Base-by-base conservation (phyloP, 2,888 invertebrate species). In the Helleia helle region DNA sequence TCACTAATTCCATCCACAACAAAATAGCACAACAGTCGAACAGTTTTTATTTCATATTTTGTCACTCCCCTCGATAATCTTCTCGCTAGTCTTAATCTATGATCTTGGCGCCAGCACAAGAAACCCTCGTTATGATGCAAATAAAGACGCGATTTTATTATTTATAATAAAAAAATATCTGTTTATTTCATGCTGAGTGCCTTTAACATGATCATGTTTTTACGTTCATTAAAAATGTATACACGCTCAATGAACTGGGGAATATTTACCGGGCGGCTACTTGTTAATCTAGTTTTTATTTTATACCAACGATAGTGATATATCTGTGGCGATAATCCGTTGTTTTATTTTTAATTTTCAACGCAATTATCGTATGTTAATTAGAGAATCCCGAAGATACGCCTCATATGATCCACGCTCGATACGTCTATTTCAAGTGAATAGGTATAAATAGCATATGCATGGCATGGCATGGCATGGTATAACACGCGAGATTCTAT, bases 331-430 rank as follows among this genome's bases (percentile, higher is more conserved):
- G 31, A 25, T 40, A 40, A 40, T 40, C 40, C 40, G 17, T 36
- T 43, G 46, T 44, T 42, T 47, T 40, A 38, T 42, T 40, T 30
- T 37, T 42, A 28, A 39, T 46, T 42, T 40, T 26, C 22, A 40
- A 22, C 43, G 40, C 44, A 56, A 58, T 62, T 63, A 56, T 56
- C 56, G 54, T 62, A 60, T 66, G 59, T 42, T 65, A 63, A 65
- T 62, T 46, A 45, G 36, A 45, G 36, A 42, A 18, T 22, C n/a
- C 49, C 57, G 59, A 58, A 67, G 56, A 56, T 45, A 59, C 58
- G 68, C 61, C 66, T 71, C 69, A 66, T 63, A 53, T 56, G 59
- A 49, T 55, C n/a, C n/a, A n/a, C n/a, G 53, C 67, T 22, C 6
- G 22, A 22, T 22, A 18, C 4, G 18, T 18, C 3, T 5, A 18